These are phyloP conservation scores for Acipenser ruthenus DNA, from an alignment of 2,797 vertebrate genomes.

Conservation along the genomic window DNA sequence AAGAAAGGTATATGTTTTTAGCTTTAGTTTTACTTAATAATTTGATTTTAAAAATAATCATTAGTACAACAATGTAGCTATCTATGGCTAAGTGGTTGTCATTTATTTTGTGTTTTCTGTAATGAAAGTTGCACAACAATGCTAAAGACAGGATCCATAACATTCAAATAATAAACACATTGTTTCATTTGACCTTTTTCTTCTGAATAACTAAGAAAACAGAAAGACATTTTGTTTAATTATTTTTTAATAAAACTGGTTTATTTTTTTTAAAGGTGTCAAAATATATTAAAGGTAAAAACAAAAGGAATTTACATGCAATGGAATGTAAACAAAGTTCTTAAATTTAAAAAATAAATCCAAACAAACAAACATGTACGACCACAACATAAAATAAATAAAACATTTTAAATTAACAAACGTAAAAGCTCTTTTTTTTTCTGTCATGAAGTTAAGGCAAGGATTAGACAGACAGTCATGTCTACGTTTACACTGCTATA, in stretches of 20 bases:
- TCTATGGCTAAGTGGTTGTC: too few relatives aligned
- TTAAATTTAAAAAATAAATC: slow-evolving; percentile 55
- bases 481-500: too few relatives aligned
- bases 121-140: too few relatives aligned
- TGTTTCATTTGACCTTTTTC: neutral
- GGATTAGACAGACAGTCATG: too few relatives aligned
- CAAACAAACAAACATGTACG: slow-evolving; percentile 45
- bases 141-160: too few relatives aligned
- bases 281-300: slow-evolving; percentile 65
- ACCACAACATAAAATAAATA: slow-evolving; percentile 60
- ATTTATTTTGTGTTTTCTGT: too few relatives aligned
- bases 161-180: too few relatives aligned
- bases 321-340: slow-evolving; percentile 61
- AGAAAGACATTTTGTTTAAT: neutral
- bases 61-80: too few relatives aligned
- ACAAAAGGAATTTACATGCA: slow-evolving; percentile 33
- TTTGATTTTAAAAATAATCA: too few relatives aligned
- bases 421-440: slow-evolving; percentile 27
- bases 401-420: slow-evolving; percentile 60
- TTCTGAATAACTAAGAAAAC: slow-evolving; percentile 14
- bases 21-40: too few relatives aligned
- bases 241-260: slow-evolving; percentile 30
- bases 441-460: slow-evolving; percentile 23
- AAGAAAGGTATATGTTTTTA: too few relatives aligned
- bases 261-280: neutral